phyloP scores from a whole-genome alignment of 2,113 vertebrate species.

The Chloropsis hardwickii region DNA sequence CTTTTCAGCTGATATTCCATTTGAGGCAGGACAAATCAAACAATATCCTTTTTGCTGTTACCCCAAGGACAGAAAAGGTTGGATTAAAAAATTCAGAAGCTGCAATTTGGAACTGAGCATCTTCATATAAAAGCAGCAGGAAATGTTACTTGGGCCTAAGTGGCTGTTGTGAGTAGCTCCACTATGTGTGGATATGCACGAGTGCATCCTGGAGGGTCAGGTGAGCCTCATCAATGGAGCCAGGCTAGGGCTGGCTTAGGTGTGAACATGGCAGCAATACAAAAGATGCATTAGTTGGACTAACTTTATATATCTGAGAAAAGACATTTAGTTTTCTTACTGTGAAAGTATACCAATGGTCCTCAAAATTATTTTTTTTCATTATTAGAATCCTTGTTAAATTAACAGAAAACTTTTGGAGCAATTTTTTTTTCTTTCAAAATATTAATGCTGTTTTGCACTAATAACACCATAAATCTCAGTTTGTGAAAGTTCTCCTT shows the following conservation, averaged over 20 bases:
- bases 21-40: neutral
- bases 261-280: neutral
- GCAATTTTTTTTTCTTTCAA: neutral
- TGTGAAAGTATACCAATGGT: neutral
- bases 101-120: neutral
- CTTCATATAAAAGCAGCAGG: neutral
- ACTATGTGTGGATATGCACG: neutral
- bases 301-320: neutral
- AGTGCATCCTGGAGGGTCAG: neutral
- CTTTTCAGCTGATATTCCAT: neutral
- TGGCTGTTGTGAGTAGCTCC: neutral
- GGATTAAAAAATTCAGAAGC: neutral
- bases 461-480: neutral
- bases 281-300: neutral
- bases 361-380: neutral
- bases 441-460: neutral
- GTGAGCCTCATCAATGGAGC: neutral
- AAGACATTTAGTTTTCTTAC: neutral
- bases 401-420: neutral
- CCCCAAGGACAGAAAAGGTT: neutral
- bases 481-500: neutral
- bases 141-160: neutral
- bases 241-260: neutral
- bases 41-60: neutral
- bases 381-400: neutral